These are phyloP conservation scores for Coendou prehensilis DNA, from an alignment of 2,797 vertebrate genomes.

Conservation along the genomic window DNA sequence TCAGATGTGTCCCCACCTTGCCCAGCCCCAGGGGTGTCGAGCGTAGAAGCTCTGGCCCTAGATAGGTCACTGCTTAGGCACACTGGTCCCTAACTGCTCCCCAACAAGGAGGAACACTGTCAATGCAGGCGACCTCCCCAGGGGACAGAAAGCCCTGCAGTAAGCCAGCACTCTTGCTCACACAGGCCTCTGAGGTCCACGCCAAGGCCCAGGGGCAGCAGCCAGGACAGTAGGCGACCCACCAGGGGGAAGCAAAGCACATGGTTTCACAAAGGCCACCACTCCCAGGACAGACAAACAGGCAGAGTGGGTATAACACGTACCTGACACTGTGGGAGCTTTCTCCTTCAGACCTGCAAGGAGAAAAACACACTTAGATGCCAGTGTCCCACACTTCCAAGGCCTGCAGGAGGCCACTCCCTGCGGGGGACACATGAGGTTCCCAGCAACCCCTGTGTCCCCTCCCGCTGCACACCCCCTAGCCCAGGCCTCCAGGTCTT, in stretches of 20 bases:
- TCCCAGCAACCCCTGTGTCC: background rate
- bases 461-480: background rate
- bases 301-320: conserved; percentile 62
- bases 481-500: background rate
- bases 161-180: rapidly evolving
- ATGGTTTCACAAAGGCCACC: conserved; percentile 44
- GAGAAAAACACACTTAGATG: conserved; percentile 84
- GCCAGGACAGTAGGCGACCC: background rate
- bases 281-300: conserved; percentile 26
- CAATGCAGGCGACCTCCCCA: rapidly evolving
- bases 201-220: background rate
- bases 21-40: background rate
- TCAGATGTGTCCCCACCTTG: background rate
- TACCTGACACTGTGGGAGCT: conserved; percentile 92
- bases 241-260: conserved; percentile 65
- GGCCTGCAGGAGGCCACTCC: background rate
- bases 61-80: background rate
- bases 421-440: rapidly evolving
- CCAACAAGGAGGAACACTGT: background rate
- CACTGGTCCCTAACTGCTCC: background rate
- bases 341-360: conserved; percentile 93
- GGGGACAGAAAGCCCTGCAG: background rate
- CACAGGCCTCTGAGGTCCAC: background rate
- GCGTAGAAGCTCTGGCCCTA: background rate
- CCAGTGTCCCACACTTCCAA: rapidly evolving